These are phyloP conservation scores for Ectemnius lituratus DNA, from an alignment of 2,888 invertebrate genomes.

Conservation along the genomic window DNA sequence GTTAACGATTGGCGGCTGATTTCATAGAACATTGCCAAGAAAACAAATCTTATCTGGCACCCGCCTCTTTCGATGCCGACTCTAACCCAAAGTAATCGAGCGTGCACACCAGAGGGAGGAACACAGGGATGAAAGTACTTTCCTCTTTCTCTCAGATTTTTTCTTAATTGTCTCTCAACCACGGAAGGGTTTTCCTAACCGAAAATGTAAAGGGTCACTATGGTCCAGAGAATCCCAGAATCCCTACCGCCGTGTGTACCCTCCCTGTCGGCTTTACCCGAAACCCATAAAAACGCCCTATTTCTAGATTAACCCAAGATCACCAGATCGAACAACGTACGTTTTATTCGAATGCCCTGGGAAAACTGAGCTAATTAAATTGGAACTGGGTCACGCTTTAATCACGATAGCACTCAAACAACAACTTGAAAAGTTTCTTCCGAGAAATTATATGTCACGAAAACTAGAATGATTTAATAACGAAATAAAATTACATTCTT, in stretches of 20 bases:
- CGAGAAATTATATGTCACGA: background rate
- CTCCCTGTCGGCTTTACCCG: constrained; percentile 23
- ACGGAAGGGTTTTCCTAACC: constrained; percentile 39
- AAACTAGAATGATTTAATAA: too few relatives aligned
- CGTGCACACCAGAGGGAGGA: constrained; percentile 13
- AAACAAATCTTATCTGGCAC: constrained; percentile 29
- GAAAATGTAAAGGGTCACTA: constrained; percentile 34
- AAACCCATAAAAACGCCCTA: constrained; percentile 58
- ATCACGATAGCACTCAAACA: constrained; percentile 9
- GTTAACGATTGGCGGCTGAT: constrained; percentile 7
- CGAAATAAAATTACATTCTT: background rate
- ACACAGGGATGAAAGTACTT: constrained; percentile 38
- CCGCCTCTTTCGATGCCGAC: constrained; percentile 23
- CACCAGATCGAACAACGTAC: constrained; percentile 38
- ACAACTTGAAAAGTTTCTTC: background rate
- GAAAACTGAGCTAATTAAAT: constrained; percentile 45
- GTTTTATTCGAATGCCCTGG: constrained; percentile 37
- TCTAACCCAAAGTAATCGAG: constrained; percentile 23
- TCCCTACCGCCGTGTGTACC: constrained; percentile 45
- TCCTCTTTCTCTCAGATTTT: constrained; percentile 1
- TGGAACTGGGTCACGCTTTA: constrained; percentile 32
- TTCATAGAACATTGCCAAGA: background rate
- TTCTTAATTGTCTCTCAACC: constrained; percentile 17
- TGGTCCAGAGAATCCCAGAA: constrained; percentile 42
- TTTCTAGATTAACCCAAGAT: constrained; percentile 62